A percentile compares a stretch with the other conserved stretches of the same genome.
Conservation (phyloP, 2,797 vertebrate species). For the Avahi laniger region DNA sequence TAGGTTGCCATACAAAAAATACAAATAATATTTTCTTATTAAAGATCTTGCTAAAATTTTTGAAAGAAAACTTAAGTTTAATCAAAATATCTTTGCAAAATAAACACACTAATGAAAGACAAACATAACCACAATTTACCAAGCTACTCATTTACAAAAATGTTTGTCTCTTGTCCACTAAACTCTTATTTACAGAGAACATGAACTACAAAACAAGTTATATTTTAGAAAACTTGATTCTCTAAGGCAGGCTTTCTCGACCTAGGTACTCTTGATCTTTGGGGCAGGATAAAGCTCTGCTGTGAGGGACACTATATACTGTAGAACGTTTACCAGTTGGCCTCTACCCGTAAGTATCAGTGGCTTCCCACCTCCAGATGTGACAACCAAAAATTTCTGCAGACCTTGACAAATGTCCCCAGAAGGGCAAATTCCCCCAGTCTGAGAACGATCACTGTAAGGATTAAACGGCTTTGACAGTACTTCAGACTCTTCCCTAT, state of each 20-base stretch:
- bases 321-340: not conserved
- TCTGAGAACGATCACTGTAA: not conserved
- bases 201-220: not conserved
- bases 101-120: not conserved
- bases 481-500: not conserved
- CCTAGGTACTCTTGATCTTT: not conserved
- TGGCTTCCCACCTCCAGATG: not conserved
- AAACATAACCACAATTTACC: not conserved
- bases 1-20: not conserved
- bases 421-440: not conserved
- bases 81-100: not conserved
- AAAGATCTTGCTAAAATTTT: not conserved
- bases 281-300: not conserved
- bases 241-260: not conserved
- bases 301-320: not conserved
- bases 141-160: not conserved
- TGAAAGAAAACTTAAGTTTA: not conserved
- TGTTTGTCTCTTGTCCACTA: not conserved
- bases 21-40: not conserved
- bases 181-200: not conserved
- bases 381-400: not conserved
- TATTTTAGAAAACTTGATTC: slow-evolving; percentile 11
- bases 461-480: not conserved
- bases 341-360: not conserved
- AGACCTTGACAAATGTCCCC: not conserved